These are phyloP conservation scores for Tribolium castaneum DNA, from an alignment of 1,140 invertebrate species.

Conservation along the genomic window DNA sequence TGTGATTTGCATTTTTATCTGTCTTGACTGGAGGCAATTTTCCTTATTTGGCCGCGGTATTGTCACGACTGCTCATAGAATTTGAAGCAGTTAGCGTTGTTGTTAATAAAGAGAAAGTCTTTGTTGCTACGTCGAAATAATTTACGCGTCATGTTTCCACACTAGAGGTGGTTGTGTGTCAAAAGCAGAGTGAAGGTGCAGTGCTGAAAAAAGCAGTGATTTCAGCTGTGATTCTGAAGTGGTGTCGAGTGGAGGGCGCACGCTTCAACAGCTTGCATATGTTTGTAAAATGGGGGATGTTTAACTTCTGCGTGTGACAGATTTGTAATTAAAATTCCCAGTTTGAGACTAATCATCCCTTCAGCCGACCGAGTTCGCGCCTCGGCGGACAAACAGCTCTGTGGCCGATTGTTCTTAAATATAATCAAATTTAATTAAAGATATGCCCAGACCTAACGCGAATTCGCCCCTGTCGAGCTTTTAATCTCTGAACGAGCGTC, in stretches of 20 bases:
- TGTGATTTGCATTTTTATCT: slow-evolving; percentile 33
- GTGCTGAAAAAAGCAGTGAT: slow-evolving; percentile 9
- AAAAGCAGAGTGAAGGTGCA: not conserved
- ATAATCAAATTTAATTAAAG: slow-evolving; percentile 50
- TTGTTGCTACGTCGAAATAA: slow-evolving; percentile 22
- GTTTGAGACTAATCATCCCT: slow-evolving; percentile 52
- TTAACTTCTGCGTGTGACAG: slow-evolving; percentile 62
- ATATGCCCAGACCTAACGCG: slow-evolving; percentile 41
- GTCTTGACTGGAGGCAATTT: slow-evolving; percentile 23
- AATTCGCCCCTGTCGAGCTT: slow-evolving; percentile 17
- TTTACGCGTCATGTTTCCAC: not conserved
- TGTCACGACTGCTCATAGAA: slow-evolving; percentile 23
- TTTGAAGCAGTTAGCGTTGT: slow-evolving; percentile 5
- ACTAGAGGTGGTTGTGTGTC: not conserved
- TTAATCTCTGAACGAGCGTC: slow-evolving; percentile 7
- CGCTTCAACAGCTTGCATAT: slow-evolving; percentile 14
- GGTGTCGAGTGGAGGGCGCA: slow-evolving; percentile 1
- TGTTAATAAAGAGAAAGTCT: slow-evolving; percentile 30
- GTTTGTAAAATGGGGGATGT: slow-evolving; percentile 32
- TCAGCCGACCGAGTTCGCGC: slow-evolving; percentile 19
- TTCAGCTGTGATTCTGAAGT: not conserved
- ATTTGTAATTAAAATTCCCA: slow-evolving; percentile 56
- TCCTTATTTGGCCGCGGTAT: slow-evolving; percentile 21
- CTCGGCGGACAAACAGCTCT: slow-evolving; percentile 42
- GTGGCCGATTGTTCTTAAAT: slow-evolving; percentile 45